Evolutionary conservation across 2,113 vertebrate species (phyloP).

Genomic region (Climacteris rufus): DNA sequence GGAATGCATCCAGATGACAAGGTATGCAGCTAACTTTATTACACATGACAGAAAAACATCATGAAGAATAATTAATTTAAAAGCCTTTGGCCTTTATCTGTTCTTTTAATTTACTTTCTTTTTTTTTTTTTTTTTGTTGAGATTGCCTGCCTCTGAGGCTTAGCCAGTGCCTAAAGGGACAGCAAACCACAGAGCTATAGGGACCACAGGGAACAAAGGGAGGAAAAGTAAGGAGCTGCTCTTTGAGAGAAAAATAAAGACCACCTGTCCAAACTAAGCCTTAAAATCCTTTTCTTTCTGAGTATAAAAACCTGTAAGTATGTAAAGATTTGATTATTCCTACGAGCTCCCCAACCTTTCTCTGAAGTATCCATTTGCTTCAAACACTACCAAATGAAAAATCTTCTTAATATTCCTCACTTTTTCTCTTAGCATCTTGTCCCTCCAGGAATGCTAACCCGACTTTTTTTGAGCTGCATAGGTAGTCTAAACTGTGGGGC

Average conservation of each 20-base stretch:
- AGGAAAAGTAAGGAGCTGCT: not conserved
- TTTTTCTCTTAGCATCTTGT: not conserved
- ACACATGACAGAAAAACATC: conserved; percentile 29
- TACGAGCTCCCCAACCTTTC: not conserved
- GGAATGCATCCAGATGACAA: conserved; percentile 19
- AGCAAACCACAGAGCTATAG: not conserved
- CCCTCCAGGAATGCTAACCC: not conserved
- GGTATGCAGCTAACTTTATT: conserved; percentile 16
- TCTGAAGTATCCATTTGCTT: not conserved
- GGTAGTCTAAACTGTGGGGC: not conserved
- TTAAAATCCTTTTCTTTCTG: not conserved
- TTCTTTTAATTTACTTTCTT: not conserved
- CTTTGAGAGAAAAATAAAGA: not conserved
- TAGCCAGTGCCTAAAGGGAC: not conserved
- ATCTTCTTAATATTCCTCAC: not conserved
- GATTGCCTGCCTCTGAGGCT: not conserved
- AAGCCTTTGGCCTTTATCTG: not conserved
- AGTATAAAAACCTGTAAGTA: not conserved
- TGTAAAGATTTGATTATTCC: not conserved
- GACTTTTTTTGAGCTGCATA: not conserved
- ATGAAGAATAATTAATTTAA: conserved; percentile 31
- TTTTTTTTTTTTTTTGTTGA: not conserved
- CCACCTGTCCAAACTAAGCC: not conserved
- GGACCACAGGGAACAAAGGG: not conserved
- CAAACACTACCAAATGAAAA: not conserved